Evolutionary conservation across 2,113 vertebrate species (phyloP), one percentile per base, ranked within the genome.

Genomic region (Aegithalos caudatus): DNA sequence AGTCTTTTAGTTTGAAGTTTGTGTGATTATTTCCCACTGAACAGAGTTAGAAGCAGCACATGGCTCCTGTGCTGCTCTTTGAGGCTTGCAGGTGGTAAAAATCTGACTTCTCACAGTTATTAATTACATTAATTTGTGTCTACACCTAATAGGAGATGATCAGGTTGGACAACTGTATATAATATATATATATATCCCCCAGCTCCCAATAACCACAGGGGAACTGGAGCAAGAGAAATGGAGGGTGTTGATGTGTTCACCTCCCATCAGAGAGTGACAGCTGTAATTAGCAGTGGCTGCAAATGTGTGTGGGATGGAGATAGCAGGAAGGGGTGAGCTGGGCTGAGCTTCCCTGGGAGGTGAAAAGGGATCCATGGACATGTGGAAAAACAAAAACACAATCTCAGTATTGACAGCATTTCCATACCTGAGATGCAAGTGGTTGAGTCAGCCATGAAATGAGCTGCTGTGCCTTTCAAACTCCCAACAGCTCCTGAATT

Each of bases 81-180:
- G 42, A 83, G 72, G 87, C 60, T 69, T 91, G 54, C 56, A 76
- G 54, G 69, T 67, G 38, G 58, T 77, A 84, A 94, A 89, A 90
- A 84, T 45, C 51, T 37, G 13, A 77, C 60, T 21, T 72, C 44
- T 91, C 14, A 29, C 47, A 69, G 58, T 92, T 69, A 69, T 44
- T 93, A 77, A 45, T 73, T 40, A 50, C 29, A 35, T 71, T 57
- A 84, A 87, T 84, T 93, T 74, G n/a, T 84, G 56, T 61, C 31
- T 22, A 38, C 37, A 31, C 18, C 70, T 90, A 58, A 73, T 81
- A 45, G 57, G 79, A 74, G 56, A 38, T 67, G 33, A 94, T 90
- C 85, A 84, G 51, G 65, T 84, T 81, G 12, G 2, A 79, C 73
- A 78, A 12, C 47, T 74, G 22, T 20, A 1, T 70, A 15, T 58